Base-by-base conservation (phyloP, 2,113 vertebrate genomes). In the Blennius ocellaris region DNA sequence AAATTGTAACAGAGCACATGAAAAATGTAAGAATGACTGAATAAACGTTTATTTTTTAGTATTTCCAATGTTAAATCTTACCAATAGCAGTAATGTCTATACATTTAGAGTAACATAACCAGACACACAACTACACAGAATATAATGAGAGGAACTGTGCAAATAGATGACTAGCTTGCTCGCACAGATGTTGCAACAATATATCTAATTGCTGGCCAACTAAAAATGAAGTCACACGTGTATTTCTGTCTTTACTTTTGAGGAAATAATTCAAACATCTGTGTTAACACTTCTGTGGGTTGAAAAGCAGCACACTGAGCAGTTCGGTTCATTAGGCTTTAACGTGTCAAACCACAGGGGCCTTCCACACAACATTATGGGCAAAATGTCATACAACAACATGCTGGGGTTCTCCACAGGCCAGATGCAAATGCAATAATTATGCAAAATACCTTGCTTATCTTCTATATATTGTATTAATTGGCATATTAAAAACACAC, bases 281-380 rank as follows among this genome's bases (percentile, higher is more conserved):
- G 7, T 39, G 52, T 61, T 11, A 70, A 71, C 53, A 55, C 12
- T 64, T 44, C 45, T 45, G 38, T 14, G 11, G 44, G 54, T 16
- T 69, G 39, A 65, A 65, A 48, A 57, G 21, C 57, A 10, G 75
- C 40, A 70, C 15, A 40, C 16, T 59, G 9, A 58, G 52, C 14
- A 41, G 21, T 47, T 50, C 50, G 17, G 30, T 47, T 80, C 72
- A 69, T 72, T 72, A 69, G 64, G 45, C 56, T 70, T 38, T 54
- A 63, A 21, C 59, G 47, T 17, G 43, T 43, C 59, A 14, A 39
- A 49, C 68, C 53, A 39, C 57, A 73, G 57, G 57, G 57, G 48
- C 66, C 37, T 47, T 17, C 38, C 11, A 54, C 54, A 53, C 56
- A 62, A n/a, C 1, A 36, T 41, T 17, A 69, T 52, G 15, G 54